phyloP scores from a whole-genome alignment of 2,888 invertebrate genomes.

The Leptinotarsa haldemani region DNA sequence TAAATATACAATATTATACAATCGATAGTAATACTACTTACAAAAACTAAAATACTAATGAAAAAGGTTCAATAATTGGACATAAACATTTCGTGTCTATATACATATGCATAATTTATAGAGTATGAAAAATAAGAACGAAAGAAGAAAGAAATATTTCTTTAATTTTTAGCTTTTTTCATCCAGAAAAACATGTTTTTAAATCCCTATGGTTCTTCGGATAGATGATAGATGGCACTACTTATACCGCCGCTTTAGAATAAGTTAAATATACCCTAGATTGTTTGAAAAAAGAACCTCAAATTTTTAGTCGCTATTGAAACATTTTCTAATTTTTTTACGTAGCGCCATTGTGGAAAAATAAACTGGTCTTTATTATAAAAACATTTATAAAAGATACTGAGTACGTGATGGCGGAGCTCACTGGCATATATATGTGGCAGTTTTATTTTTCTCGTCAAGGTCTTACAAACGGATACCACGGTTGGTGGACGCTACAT shows the following conservation, averaged over 20 bases:
- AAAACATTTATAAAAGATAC: too few relatives aligned
- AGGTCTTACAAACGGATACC: constrained; percentile 78
- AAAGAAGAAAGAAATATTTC: too few relatives aligned
- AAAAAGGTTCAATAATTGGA: neutral
- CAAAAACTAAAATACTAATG: constrained; percentile 23
- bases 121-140: too few relatives aligned
- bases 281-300: too few relatives aligned
- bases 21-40: constrained; percentile 30
- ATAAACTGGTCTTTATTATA: neutral
- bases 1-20: constrained; percentile 49
- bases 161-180: too few relatives aligned
- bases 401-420: neutral
- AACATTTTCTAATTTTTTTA: neutral
- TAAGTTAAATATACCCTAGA: neutral
- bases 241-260: neutral
- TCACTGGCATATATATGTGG: neutral
- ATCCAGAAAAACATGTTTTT: too few relatives aligned
- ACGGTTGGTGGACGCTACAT: constrained; percentile 86
- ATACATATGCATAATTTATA: neutral
- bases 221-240: neutral
- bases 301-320: too few relatives aligned
- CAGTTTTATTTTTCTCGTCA: neutral
- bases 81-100: neutral
- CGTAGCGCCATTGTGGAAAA: neutral
- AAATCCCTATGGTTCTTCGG: neutral